A percentile compares a stretch with the other conserved stretches of the same genome.
Evolutionary conservation across 2,113 vertebrate species (phyloP).

Genomic region (Beaufortia kweichowensis): DNA sequence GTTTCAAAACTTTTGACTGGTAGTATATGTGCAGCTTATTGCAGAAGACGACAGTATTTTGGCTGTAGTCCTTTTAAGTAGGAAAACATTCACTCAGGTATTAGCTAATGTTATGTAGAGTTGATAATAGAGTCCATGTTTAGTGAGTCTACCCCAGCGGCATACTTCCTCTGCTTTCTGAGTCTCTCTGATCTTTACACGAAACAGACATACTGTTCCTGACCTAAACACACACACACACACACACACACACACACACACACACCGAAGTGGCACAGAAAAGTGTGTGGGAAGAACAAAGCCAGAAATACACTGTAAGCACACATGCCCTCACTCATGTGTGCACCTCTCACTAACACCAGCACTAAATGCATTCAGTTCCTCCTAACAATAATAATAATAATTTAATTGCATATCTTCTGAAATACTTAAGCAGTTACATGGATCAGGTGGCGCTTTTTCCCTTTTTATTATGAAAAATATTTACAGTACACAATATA

Average conservation of each 20-base stretch:
- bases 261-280: slow-evolving; percentile 38
- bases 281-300: slow-evolving; percentile 74
- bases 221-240: slow-evolving; percentile 68
- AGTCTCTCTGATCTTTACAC: slow-evolving; percentile 77
- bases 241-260: slow-evolving; percentile 53
- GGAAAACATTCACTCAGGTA: not conserved
- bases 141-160: slow-evolving; percentile 65
- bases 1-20: too few relatives aligned
- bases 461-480: too few relatives aligned
- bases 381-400: not conserved
- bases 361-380: not conserved
- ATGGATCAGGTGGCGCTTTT: too few relatives aligned
- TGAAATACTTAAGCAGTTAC: too few relatives aligned
- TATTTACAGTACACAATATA: too few relatives aligned
- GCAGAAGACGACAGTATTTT: too few relatives aligned
- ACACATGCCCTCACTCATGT: slow-evolving; percentile 41
- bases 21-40: too few relatives aligned
- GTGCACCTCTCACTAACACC: not conserved
- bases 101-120: not conserved
- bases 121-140: slow-evolving; percentile 60
- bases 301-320: not conserved
- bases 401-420: too few relatives aligned
- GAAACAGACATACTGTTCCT: slow-evolving; percentile 76
- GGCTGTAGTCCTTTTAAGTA: not conserved
- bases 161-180: slow-evolving; percentile 77